Base-by-base conservation (phyloP, 64 coral and sea anemone species). In the Exaiptasia diaphana region DNA sequence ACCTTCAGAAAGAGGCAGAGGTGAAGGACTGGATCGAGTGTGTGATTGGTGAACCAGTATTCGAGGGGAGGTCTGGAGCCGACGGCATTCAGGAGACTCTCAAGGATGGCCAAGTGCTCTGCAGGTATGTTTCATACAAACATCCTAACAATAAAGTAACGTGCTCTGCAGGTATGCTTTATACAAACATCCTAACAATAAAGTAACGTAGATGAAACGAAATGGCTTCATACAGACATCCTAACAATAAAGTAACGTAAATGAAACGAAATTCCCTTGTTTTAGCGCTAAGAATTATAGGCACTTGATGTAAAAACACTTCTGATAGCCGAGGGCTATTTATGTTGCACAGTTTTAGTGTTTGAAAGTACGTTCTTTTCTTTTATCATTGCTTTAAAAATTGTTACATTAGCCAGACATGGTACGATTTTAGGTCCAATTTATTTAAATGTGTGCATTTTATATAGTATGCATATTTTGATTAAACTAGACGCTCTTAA, bases 11-110 rank as follows among this genome's bases (percentile, higher is more conserved):
- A 28, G 91, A 94, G 41, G 1, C 43, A 43, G 53, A 85, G 32
- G 86, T 80, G 11, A 58, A 43, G 17, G 14, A 89, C 18, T 94
- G 91, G 91, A 89, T 94, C 21, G 91, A 94, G 34, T 62, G 77
- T 32, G 91, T 94, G 25, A 36, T 94, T 29, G 86, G 71, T 0
- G 87, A 88, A 38, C 0, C 5, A 6, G 81, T 94, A 0, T 94
- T 94, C 89, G 86, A 71, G 20, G 91, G 43, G 12, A 80, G 74
- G 27, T 7, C 2, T n/a, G 91, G 91, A 12, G 23, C 45, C 35
- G 86, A 89, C 3, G 55, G 17, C 43, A 67, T 94, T 1, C 73
- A 94, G 0, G 85, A 89, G 8, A n/a, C 65, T 14, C 85, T 94
- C 17, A 78, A 67, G 33, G 86, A 94, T 54, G 91, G 91, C 23